Percentiles rank a stretch among this genome's conserved stretches.
Evolutionary conservation across 2,888 invertebrate genomes (phyloP).

Genomic region (Brenthis daphne): DNA sequence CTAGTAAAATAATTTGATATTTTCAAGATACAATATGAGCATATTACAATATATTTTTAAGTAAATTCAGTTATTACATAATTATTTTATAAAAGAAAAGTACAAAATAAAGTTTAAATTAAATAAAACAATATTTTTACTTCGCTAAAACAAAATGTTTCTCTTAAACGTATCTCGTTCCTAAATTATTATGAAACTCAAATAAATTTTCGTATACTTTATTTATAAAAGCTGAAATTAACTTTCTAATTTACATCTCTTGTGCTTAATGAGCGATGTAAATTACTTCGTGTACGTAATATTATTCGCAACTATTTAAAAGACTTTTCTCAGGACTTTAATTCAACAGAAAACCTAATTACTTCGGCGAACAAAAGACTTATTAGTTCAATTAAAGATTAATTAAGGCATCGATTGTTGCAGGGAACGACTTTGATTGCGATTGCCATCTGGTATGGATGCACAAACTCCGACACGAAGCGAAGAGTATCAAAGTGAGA

Average conservation of each 20-base stretch:
- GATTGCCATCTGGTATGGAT: slow-evolving; percentile 93
- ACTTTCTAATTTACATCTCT: slow-evolving; percentile 20
- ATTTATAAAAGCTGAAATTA: slow-evolving; percentile 16
- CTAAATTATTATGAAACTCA: neutral
- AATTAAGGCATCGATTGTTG: slow-evolving; percentile 60
- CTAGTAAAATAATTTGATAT: too few relatives aligned
- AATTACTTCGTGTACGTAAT: slow-evolving; percentile 24
- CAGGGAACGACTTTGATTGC: slow-evolving; percentile 92
- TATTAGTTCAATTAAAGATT: slow-evolving; percentile 40
- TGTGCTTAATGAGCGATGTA: slow-evolving; percentile 19
- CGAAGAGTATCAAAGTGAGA: slow-evolving; percentile 86
- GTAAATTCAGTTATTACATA: too few relatives aligned
- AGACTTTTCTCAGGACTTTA: slow-evolving; percentile 19
- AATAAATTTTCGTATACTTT: slow-evolving; percentile 9
- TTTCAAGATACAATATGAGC: too few relatives aligned
- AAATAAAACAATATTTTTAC: too few relatives aligned
- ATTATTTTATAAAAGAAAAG: too few relatives aligned
- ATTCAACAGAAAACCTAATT: slow-evolving; percentile 38
- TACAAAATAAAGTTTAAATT: too few relatives aligned
- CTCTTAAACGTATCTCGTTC: neutral
- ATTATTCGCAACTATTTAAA: slow-evolving; percentile 17
- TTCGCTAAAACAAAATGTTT: too few relatives aligned
- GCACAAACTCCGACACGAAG: slow-evolving; percentile 88
- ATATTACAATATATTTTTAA: too few relatives aligned
- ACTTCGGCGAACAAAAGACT: slow-evolving; percentile 30